Conservation (phyloP, 2,113 vertebrate species). For the Engraulis encrasicolus region DNA sequence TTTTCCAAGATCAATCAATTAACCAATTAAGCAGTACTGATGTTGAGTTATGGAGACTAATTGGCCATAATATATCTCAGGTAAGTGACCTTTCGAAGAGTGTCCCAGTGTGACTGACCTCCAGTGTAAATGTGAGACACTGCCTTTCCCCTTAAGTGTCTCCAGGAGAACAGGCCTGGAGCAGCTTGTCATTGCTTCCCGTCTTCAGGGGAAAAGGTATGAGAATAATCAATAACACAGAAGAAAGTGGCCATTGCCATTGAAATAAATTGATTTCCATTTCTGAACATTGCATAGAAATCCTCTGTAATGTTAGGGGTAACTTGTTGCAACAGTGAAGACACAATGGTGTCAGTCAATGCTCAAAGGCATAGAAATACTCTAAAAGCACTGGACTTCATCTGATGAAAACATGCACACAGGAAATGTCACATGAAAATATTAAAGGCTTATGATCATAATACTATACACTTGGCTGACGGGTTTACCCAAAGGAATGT, state of each 20-base stretch:
- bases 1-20: neutral
- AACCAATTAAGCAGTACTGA: slow-evolving; percentile 31
- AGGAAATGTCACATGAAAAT: too few species aligned
- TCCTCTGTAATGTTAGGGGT: neutral
- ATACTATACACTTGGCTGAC: too few species aligned
- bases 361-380: too few species aligned
- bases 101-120: slow-evolving; percentile 43
- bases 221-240: slow-evolving; percentile 40
- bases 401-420: too few species aligned
- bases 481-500: too few species aligned
- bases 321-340: neutral
- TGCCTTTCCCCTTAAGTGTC: slow-evolving; percentile 34
- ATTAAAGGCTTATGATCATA: too few species aligned
- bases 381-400: too few species aligned
- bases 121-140: slow-evolving; percentile 30
- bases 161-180: slow-evolving; percentile 38
- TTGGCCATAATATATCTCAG: slow-evolving; percentile 37
- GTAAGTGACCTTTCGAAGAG: slow-evolving; percentile 38
- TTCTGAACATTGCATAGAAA: neutral
- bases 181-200: slow-evolving; percentile 36
- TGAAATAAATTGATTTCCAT: neutral
- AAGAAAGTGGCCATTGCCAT: slow-evolving; percentile 24
- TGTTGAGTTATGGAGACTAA: slow-evolving; percentile 41
- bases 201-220: slow-evolving; percentile 45
- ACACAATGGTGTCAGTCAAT: too few species aligned